Percentiles rank a stretch among this genome's conserved stretches.
These are phyloP conservation scores for Heterodera schachtii DNA, from an alignment of 1,140 invertebrate species.

Conservation along the genomic window DNA sequence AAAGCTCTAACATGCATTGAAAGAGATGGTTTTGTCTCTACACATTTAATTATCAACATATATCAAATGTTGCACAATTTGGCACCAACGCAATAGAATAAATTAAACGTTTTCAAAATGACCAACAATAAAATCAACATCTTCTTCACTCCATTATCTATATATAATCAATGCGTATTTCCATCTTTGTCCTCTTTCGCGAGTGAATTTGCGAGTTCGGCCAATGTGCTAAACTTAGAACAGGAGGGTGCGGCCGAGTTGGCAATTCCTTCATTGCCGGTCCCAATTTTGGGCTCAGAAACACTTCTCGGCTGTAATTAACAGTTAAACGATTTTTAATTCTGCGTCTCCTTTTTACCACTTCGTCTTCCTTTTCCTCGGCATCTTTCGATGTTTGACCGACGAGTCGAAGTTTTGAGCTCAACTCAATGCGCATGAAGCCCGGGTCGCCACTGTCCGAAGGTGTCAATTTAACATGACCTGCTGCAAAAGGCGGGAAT, in stretches of 20 bases:
- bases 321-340: neutral
- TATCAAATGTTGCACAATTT: slow-evolving; percentile 3
- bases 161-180: too few relatives aligned
- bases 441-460: slow-evolving; percentile 9
- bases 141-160: neutral
- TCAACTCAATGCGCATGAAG: neutral
- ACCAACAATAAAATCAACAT: neutral
- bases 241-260: neutral
- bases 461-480: neutral
- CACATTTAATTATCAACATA: neutral
- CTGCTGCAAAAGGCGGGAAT: neutral
- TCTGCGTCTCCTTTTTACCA: neutral
- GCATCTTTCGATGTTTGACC: neutral
- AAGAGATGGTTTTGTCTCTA: too few relatives aligned
- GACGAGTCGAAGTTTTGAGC: neutral
- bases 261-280: neutral
- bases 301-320: neutral
- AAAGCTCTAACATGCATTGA: too few relatives aligned
- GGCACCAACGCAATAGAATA: neutral
- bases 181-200: neutral
- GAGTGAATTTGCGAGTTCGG: neutral
- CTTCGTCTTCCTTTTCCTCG: neutral
- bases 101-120: neutral
- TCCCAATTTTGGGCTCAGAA: neutral
- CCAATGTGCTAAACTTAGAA: neutral